Evolutionary conservation across 2,888 invertebrate species (phyloP).

Genomic region (Entomobrya multifasciata): DNA sequence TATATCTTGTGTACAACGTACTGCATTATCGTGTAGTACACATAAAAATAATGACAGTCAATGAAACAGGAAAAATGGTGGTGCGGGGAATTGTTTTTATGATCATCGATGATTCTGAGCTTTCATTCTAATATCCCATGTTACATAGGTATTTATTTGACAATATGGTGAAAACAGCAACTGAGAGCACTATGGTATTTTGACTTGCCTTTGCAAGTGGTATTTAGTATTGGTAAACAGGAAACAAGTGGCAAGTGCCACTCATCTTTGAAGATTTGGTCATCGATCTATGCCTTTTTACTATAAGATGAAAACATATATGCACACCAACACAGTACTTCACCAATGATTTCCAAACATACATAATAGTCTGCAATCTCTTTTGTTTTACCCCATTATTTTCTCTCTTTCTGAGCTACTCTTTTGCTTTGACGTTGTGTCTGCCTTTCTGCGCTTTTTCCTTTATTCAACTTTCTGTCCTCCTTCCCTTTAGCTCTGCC

Average conservation of each 20-base stretch:
- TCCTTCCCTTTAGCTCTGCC: background rate
- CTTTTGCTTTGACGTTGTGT: background rate
- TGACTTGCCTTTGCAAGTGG: background rate
- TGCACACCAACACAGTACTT: too few relatives aligned
- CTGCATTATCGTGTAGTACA: background rate
- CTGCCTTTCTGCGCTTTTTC: background rate
- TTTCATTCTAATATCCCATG: conserved; percentile 1
- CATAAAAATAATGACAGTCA: conserved; percentile 25
- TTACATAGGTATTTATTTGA: too few relatives aligned
- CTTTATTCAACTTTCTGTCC: background rate
- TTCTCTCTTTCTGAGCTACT: background rate
- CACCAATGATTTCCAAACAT: too few relatives aligned
- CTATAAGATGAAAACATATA: too few relatives aligned
- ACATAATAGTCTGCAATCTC: too few relatives aligned
- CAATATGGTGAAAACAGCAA: background rate
- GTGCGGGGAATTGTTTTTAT: conserved; percentile 67
- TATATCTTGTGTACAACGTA: background rate
- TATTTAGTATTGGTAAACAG: conserved; percentile 20
- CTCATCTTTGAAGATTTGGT: conserved; percentile 66
- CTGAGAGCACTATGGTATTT: background rate
- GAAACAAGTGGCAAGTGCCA: conserved; percentile 66
- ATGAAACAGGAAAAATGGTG: conserved; percentile 37
- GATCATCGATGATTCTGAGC: conserved; percentile 28
- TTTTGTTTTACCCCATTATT: conserved; percentile 15
- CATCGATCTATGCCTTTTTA: too few relatives aligned